Evolutionary conservation across 1,140 invertebrate genomes (phyloP), one percentile per base, ranked within the genome.

Genomic region (Saccostrea cuccullata): DNA sequence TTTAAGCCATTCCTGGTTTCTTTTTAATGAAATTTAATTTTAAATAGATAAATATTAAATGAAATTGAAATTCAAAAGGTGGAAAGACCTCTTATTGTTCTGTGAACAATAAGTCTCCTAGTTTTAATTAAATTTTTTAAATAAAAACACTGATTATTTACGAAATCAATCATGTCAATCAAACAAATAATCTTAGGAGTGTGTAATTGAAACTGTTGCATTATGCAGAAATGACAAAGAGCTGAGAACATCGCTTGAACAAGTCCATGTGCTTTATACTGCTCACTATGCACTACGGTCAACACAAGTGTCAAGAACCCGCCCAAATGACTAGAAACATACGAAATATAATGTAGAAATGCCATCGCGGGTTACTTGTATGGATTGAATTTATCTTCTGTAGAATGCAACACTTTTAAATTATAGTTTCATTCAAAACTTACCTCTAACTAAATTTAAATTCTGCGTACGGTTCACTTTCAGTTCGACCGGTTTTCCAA

Each of bases 401-500:
- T 30, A 30, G 13, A 77, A 30, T 77, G 70, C 70, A 40, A 26
- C 70, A 77, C 26, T 30, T 30, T 23, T 36, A 77, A 77, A 30
- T 77, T 26, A 26, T 77, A 40, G 23, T 77, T 77, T 77, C 70
- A 77, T 77, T 77, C 70, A 77, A 77, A 77, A 77, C 70, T 77
- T 77, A 77, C 70, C 70, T 77, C 26, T 26, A 77, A 77, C 30
- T 77, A 26, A 77, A 77, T 77, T 77, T 77, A 77, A 77, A 77
- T 77, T 77, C 23, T 77, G 70, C 70, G 70, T 77, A 77, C 70
- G 26, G 70, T 77, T 77, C 70, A 77, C 70, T 77, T 77, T 77
- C 70, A 77, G 26, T 88, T 88, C 87, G 88, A 89, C 88, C 88
- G 88, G 88, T 89, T 77, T 77, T 89, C 64, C 86, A 89, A 87